Percentiles rank a stretch among this genome's conserved stretches.
These are phyloP conservation scores for Nomada lathburiana DNA, from an alignment of 2,888 invertebrate genomes.

Conservation along the genomic window DNA sequence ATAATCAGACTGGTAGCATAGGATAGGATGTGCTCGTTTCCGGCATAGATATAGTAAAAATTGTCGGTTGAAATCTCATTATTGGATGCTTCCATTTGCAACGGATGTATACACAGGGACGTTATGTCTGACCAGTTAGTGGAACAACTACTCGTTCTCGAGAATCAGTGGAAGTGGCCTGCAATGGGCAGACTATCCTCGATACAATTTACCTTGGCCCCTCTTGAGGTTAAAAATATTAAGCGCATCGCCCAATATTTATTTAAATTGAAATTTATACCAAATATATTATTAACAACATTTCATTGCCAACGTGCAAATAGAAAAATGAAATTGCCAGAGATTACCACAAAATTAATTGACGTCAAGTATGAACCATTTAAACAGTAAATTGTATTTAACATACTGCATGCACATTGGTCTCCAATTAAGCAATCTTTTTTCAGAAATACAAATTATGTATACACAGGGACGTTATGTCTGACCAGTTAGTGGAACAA, in stretches of 20 bases:
- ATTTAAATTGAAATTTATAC: background rate
- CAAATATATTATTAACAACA: too few species aligned
- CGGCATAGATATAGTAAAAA: background rate
- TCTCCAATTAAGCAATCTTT: too few species aligned
- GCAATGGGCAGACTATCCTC: background rate
- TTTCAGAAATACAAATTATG: too few species aligned
- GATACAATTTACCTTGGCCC: background rate
- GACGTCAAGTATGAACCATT: too few species aligned
- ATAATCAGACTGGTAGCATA: constrained; percentile 10
- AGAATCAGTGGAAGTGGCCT: background rate
- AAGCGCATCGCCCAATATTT: background rate
- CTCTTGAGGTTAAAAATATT: too few species aligned
- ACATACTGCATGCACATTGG: background rate
- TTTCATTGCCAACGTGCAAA: too few species aligned
- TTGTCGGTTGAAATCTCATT: constrained; percentile 6
- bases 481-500: constrained; percentile 5
- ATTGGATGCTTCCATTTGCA: background rate
- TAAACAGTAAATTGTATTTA: background rate
- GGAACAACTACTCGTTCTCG: background rate
- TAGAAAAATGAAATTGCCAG: too few species aligned
- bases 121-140: constrained; percentile 5
- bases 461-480: background rate
- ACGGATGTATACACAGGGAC: background rate
- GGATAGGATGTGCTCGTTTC: constrained; percentile 3
- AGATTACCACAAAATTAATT: too few species aligned